Percentiles rank a stretch among this genome's conserved stretches.
These are phyloP conservation scores for Arvicanthis niloticus DNA, from an alignment of 2,113 vertebrate genomes.

Conservation along the genomic window DNA sequence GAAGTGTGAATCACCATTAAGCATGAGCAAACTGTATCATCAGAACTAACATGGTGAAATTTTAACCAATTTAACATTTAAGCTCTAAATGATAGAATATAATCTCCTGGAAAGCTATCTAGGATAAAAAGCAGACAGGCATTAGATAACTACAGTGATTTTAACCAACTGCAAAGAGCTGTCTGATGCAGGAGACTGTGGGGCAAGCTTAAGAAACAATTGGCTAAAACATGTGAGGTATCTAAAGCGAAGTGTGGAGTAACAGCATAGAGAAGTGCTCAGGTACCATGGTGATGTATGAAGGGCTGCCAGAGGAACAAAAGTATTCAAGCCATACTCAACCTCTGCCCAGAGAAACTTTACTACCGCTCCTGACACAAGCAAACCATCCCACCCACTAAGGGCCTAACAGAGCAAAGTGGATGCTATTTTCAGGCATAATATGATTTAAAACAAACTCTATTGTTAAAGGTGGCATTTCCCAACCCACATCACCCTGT, in stretches of 20 bases:
- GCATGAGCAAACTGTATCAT: background rate
- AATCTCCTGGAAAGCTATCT: conserved; percentile 4
- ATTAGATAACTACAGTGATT: background rate
- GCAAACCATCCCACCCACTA: background rate
- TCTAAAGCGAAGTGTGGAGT: background rate
- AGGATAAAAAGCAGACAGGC: background rate
- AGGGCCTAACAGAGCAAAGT: background rate
- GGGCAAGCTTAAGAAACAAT: background rate
- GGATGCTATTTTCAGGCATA: background rate
- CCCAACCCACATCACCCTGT: background rate
- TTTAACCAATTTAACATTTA: background rate
- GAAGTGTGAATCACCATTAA: background rate
- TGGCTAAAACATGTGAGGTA: background rate
- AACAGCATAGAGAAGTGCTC: background rate
- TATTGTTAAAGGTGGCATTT: background rate
- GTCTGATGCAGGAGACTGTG: background rate
- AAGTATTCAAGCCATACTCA: background rate
- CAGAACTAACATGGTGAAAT: background rate
- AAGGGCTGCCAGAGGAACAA: background rate
- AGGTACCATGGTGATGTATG: background rate
- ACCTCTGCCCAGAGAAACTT: background rate
- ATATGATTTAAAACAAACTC: background rate
- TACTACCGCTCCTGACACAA: background rate
- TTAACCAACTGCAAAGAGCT: background rate
- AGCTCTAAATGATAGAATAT: background rate